Base-by-base conservation (phyloP, 37 sponge, comb jelly and placozoan genomes). In the Beroe forskalii region DNA sequence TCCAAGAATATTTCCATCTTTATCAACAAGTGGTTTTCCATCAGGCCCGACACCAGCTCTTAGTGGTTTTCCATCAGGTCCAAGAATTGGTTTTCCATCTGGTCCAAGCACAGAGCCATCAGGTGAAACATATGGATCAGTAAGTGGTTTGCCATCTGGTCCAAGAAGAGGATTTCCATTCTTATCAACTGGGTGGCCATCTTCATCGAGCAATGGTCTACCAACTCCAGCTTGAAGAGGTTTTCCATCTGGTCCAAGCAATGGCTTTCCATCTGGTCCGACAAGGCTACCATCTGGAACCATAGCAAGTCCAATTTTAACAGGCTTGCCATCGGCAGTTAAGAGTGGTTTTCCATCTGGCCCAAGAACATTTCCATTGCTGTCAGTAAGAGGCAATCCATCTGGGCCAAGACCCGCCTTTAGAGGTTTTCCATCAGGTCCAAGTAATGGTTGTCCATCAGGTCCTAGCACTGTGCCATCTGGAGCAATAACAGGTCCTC, bases 1-100 rank as follows among this genome's bases (percentile, higher is more conserved):
- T 80, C 86, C 86, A 22, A 80, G n/a, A 35, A 80, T 17, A 37
- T 80, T 80, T 3, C 86, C 86, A 44, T 80, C 35, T 22, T 41
- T 37, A 43, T 80, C 86, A 25, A 44, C 55, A 3, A 43, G 27
- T 44, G 86, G 86, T 4, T 8, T 80, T 41, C 86, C 86, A 27
- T 64, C 66, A 20, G 66, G 66, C 3, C 66, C 66, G 6, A 80
- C 55, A 38, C 86, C 86, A 44, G 48, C 86, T 27, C 42, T 35
- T 48, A 80, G 86, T 23, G 86, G 86, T 27, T 80, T 80, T 6
- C 86, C 86, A 38, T 80, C 86, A 38, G 86, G 86, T 80, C 86
- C 86, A 42, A 80, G 48, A 4, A 80, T 20, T 33, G 86, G 86
- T 43, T 80, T 80, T 6, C 86, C 86, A 41, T 80, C 86, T 44